A percentile compares a stretch with the other conserved stretches of the same genome.
phyloP scores from a whole-genome alignment of 2,113 vertebrate genomes.

The Nibea coibor region DNA sequence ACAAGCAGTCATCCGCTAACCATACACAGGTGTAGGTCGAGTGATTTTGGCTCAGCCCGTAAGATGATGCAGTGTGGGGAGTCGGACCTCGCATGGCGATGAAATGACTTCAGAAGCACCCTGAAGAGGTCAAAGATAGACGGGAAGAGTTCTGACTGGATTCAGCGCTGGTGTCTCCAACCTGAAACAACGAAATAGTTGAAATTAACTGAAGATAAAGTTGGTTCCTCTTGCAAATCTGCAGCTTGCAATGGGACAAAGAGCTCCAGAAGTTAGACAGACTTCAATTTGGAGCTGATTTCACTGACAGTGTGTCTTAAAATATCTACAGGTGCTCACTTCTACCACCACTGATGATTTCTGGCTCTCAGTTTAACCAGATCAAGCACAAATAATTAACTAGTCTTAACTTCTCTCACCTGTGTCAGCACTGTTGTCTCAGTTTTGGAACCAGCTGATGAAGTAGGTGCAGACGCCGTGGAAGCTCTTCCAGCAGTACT shows the following conservation, averaged over 20 bases:
- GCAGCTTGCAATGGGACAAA: not conserved
- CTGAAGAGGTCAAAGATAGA: slow-evolving; percentile 13
- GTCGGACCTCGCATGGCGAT: not conserved
- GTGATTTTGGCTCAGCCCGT: slow-evolving; percentile 31
- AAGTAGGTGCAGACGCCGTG: slow-evolving; percentile 86
- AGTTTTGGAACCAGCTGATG: slow-evolving; percentile 86
- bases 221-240: not conserved
- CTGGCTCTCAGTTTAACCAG: not conserved
- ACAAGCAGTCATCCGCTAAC: slow-evolving; percentile 30
- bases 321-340: no score
- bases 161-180: slow-evolving; percentile 33
- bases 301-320: not conserved
- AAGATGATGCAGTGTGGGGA: slow-evolving; percentile 10
- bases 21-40: slow-evolving; percentile 19
- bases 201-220: not conserved
- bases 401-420: slow-evolving; percentile 40
- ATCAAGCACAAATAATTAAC: not conserved
- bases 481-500: slow-evolving; percentile 89
- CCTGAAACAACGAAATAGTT: slow-evolving; percentile 50
- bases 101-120: slow-evolving; percentile 26
- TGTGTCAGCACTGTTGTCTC: slow-evolving; percentile 51
- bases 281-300: not conserved
- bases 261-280: not conserved
- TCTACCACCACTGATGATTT: not conserved
- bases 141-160: slow-evolving; percentile 13